Percentiles rank a stretch among this genome's conserved stretches.
Conservation (phyloP, 2,888 invertebrate species). For the Drosophila merina region DNA sequence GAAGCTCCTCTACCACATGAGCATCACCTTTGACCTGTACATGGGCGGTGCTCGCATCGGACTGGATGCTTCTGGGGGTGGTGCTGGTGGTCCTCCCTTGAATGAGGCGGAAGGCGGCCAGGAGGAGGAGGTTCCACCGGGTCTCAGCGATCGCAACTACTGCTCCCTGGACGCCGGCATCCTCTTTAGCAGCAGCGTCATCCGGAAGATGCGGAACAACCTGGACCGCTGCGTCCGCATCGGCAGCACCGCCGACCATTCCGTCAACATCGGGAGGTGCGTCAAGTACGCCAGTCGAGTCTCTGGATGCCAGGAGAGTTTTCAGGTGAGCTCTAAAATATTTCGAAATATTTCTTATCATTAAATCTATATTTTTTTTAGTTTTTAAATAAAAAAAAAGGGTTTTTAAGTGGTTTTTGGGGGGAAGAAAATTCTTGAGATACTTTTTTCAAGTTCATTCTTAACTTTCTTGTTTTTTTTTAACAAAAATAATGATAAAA, state of each 20-base stretch:
- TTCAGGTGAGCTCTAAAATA: slow-evolving; percentile 82
- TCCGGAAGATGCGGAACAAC: slow-evolving; percentile 90
- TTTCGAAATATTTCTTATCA: not conserved
- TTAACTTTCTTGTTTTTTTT: too few relatives aligned
- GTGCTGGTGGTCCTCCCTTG: not conserved
- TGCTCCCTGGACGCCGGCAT: slow-evolving; percentile 91
- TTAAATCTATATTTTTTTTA: not conserved
- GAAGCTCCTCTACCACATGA: slow-evolving; percentile 90
- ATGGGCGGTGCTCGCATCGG: slow-evolving; percentile 89
- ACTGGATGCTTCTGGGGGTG: slow-evolving; percentile 4
- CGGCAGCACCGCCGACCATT: slow-evolving; percentile 91
- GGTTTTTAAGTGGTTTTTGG: too few relatives aligned
- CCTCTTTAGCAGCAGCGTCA: slow-evolving; percentile 93
- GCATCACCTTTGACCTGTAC: slow-evolving; percentile 93
- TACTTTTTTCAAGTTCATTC: too few relatives aligned
- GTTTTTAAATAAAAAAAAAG: not conserved
- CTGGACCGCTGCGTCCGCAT: slow-evolving; percentile 96
- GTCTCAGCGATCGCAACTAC: slow-evolving; percentile 80
- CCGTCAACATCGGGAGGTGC: slow-evolving; percentile 95
- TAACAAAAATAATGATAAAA: too few relatives aligned
- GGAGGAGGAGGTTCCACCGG: slow-evolving; percentile 41
- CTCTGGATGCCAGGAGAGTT: slow-evolving; percentile 83
- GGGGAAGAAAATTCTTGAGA: too few relatives aligned
- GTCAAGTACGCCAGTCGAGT: slow-evolving; percentile 84
- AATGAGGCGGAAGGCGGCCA: not conserved